These are phyloP conservation scores for Hippocampus abdominalis DNA, from an alignment of 2,113 vertebrate genomes.

Conservation along the genomic window DNA sequence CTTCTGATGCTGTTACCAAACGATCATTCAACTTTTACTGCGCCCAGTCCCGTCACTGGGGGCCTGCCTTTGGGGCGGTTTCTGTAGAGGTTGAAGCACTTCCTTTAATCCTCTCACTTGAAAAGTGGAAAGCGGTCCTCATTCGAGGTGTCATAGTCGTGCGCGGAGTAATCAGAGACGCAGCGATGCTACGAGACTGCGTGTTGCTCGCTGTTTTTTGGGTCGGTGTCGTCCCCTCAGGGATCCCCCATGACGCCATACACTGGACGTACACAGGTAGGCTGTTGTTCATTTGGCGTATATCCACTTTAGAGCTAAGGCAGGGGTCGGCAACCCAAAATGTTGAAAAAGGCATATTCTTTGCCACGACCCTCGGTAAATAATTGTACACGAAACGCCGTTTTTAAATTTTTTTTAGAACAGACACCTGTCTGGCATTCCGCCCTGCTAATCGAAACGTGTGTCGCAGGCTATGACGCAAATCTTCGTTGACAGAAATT, in stretches of 20 bases:
- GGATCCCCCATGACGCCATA: constrained; percentile 47
- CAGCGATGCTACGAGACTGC: constrained; percentile 55
- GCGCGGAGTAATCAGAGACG: constrained; percentile 1
- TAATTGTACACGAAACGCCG: no score
- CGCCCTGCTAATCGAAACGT: no score
- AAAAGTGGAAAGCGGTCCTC: constrained; percentile 21
- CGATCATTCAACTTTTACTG: neutral
- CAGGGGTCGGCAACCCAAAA: no score
- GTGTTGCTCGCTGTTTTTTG: constrained; percentile 39
- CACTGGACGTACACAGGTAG: constrained; percentile 76
- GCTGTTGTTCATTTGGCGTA: neutral
- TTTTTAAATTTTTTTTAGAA: no score
- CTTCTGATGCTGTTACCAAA: neutral
- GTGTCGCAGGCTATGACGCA: no score
- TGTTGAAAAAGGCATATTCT: no score
- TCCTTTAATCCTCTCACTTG: constrained; percentile 27
- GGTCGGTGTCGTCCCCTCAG: constrained; percentile 36
- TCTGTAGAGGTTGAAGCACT: constrained; percentile 39
- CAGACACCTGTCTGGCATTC: no score
- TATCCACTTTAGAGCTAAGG: neutral
- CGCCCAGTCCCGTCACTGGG: constrained; percentile 1
- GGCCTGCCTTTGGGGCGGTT: constrained; percentile 45
- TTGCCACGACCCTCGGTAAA: no score
- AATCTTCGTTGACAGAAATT: no score
- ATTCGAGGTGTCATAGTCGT: constrained; percentile 18